Evolutionary conservation across 2,113 vertebrate genomes (phyloP), one percentile per base, ranked within the genome.

Genomic region (Phrynosoma platyrhinos): DNA sequence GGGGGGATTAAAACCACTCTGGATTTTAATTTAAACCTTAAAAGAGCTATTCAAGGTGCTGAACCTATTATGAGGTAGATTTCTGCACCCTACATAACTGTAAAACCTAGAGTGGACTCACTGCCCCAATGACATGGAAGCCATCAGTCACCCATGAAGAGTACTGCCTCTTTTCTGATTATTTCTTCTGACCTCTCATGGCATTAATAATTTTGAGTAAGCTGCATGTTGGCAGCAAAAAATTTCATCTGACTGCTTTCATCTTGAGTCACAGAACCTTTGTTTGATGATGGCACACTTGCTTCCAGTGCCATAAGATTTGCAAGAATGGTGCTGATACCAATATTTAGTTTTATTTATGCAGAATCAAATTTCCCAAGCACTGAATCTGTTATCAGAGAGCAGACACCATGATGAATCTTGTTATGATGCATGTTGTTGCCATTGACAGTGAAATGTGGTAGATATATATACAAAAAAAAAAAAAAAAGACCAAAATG

Each of bases 361-460:
- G n/a, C 82, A 8, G 0, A n/a, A 4, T 52, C 10, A 62, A 88
- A 62, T 64, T 47, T 75, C 18, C 25, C 75, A 58, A 68, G 27
- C 16, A n/a, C 40, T 64, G 58, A 62, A 62, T 18, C 58, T 62
- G 14, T 72, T 18, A 20, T 83, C 52, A 55, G 88, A 90, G 25
- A 30, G 25, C 81, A 83, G 42, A 78, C 36, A 53, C 40, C 83
- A 91, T 4, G 13, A 62, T 79, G 3, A 87, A 20, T 83, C 84
- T 0, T 10, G 0, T 5, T 83, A 3, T 86, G 84, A 55, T 77
- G 80, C 79, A 62, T 90, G 87, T 84, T 1, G 0, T 75, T 82
- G 42, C 55, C 89, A 83, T 86, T 83, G 42, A 91, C 36, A 88
- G 83, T 87, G 66, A 84, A 86, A 69, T 13, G 1, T 0, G 87